Conservation (phyloP, 1,140 invertebrate genomes). For the Yoshiicerus persimilis region DNA sequence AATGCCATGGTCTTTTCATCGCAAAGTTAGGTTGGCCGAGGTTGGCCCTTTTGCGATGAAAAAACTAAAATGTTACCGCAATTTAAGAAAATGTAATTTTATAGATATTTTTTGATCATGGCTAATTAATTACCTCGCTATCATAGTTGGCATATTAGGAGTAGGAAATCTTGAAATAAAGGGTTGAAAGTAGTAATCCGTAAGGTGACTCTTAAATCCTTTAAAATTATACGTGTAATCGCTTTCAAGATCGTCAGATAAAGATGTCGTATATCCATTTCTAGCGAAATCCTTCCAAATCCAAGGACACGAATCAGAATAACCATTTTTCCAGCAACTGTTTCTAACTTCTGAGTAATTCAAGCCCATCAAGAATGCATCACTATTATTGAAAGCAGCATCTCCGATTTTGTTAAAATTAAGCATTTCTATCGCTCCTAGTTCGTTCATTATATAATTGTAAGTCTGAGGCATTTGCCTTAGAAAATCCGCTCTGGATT, state of each 20-base stretch:
- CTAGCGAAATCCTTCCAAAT: constrained; percentile 75
- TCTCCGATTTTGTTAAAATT: not conserved
- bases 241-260: constrained; percentile 72
- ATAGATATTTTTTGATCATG: no score
- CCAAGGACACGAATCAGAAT: constrained; percentile 72
- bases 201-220: constrained; percentile 75
- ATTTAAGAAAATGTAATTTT: no score
- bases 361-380: constrained; percentile 69
- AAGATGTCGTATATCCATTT: constrained; percentile 72
- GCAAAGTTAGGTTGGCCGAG: no score
- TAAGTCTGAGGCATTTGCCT: not conserved
- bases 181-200: constrained; percentile 77
- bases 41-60: no score
- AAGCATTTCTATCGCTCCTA: not conserved
- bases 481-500: not conserved
- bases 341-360: constrained; percentile 61
- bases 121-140: not conserved
- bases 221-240: constrained; percentile 73
- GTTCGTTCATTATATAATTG: not conserved
- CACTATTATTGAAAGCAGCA: constrained; percentile 74
- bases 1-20: no score
- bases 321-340: not conserved
- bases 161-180: constrained; percentile 60
- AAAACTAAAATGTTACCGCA: no score
- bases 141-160: not conserved